These are phyloP conservation scores for Alexandromys fortis DNA, from an alignment of 2,113 vertebrate species.

Conservation along the genomic window DNA sequence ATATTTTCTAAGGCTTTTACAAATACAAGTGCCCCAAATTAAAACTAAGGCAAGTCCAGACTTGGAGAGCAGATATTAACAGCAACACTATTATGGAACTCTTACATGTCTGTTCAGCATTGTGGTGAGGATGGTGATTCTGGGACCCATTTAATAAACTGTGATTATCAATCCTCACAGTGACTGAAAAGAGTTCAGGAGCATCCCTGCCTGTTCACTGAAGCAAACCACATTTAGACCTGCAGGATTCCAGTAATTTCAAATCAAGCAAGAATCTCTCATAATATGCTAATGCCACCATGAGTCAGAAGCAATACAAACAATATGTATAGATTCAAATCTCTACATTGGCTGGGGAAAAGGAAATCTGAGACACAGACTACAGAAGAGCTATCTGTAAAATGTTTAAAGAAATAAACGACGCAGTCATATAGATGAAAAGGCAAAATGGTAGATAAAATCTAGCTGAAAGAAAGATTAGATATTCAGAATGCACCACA, in stretches of 20 bases:
- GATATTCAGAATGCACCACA: slow-evolving; percentile 5
- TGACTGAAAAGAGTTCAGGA: slow-evolving; percentile 6
- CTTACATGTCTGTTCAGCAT: neutral
- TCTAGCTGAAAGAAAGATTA: slow-evolving; percentile 41
- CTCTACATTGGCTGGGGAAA: neutral
- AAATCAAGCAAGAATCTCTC: slow-evolving; percentile 43
- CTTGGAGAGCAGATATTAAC: neutral
- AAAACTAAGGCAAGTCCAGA: slow-evolving; percentile 7
- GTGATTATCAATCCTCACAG: neutral
- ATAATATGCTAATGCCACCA: neutral
- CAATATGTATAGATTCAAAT: neutral
- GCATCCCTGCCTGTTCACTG: neutral
- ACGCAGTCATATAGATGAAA: slow-evolving; percentile 28
- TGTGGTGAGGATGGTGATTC: neutral
- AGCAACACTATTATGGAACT: neutral
- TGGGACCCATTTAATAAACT: neutral
- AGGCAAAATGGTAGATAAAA: neutral
- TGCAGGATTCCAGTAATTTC: slow-evolving; percentile 43
- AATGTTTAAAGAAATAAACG: slow-evolving; percentile 55
- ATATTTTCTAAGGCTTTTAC: slow-evolving; percentile 40
- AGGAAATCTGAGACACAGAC: slow-evolving; percentile 27
- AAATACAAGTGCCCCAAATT: neutral
- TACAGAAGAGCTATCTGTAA: slow-evolving; percentile 41
- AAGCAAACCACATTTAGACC: slow-evolving; percentile 52
- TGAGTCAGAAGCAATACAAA: slow-evolving; percentile 2